Evolutionary conservation across 2,888 invertebrate genomes (phyloP).

Genomic region (Cosmopolites sordidus): DNA sequence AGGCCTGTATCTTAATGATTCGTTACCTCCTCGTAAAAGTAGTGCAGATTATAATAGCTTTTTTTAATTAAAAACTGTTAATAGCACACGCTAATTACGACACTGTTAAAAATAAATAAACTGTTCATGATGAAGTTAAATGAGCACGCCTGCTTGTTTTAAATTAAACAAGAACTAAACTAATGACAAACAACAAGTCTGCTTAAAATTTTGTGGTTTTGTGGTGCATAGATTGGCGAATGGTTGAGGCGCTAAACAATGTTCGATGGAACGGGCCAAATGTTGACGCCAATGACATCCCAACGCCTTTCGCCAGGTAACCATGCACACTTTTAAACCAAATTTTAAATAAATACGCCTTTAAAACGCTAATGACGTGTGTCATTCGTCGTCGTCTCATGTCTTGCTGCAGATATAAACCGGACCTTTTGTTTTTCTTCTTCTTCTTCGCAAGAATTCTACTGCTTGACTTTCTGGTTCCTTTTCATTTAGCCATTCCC

Average conservation of each 20-base stretch:
- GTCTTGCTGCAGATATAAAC: background rate
- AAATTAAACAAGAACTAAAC: constrained; percentile 28
- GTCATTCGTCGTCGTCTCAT: constrained; percentile 1
- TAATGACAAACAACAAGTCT: constrained; percentile 34
- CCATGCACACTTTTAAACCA: constrained; percentile 45
- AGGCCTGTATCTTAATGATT: constrained; percentile 37
- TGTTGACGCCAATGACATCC: constrained; percentile 20
- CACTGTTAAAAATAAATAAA: constrained; percentile 16
- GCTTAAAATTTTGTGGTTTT: constrained; percentile 44
- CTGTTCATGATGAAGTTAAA: constrained; percentile 6
- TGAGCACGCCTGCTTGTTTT: constrained; percentile 12
- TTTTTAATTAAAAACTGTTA: constrained; percentile 25
- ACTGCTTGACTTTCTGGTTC: no score
- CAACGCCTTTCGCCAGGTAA: constrained; percentile 45
- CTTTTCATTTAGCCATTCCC: no score
- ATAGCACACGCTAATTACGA: constrained; percentile 22
- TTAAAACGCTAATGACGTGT: constrained; percentile 9
- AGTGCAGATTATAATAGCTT: constrained; percentile 34
- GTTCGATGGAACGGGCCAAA: constrained; percentile 14
- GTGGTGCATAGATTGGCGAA: constrained; percentile 47
- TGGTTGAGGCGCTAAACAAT: constrained; percentile 30
- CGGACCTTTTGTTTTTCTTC: no score
- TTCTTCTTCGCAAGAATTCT: no score
- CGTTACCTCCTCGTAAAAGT: constrained; percentile 50
- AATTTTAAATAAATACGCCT: constrained; percentile 32